phyloP scores from a whole-genome alignment of 1,140 invertebrate species.

The Macrosteles quadrilineatus region DNA sequence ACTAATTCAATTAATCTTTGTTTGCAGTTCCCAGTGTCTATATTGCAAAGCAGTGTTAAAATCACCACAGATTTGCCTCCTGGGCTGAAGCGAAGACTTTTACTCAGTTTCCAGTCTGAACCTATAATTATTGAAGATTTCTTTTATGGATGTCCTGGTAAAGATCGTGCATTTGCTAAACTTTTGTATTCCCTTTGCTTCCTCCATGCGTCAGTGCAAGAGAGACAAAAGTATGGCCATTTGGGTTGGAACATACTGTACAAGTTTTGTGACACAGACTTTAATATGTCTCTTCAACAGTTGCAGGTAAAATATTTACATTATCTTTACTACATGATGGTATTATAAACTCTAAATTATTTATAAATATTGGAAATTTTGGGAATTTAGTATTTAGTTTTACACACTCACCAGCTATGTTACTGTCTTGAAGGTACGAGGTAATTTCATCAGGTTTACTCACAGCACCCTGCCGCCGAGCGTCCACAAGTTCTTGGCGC shows the following conservation, averaged over 20 bases:
- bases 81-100: slow-evolving; percentile 83
- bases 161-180: slow-evolving; percentile 73
- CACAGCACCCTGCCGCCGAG: no score
- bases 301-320: slow-evolving; percentile 72
- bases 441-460: no score
- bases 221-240: slow-evolving; percentile 87
- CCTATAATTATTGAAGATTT: slow-evolving; percentile 72
- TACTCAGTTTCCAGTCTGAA: slow-evolving; percentile 79
- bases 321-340: slow-evolving; percentile 59
- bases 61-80: slow-evolving; percentile 94
- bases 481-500: no score
- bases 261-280: slow-evolving; percentile 93
- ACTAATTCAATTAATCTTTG: no score
- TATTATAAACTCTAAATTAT: neutral
- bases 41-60: slow-evolving; percentile 90
- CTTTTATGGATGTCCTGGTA: slow-evolving; percentile 61
- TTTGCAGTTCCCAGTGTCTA: slow-evolving; percentile 73
- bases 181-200: slow-evolving; percentile 88
- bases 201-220: slow-evolving; percentile 86
- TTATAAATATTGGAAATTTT: neutral
- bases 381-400: neutral
- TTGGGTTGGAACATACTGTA: slow-evolving; percentile 95
- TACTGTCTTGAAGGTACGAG: no score
- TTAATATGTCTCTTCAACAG: slow-evolving; percentile 88
- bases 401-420: no score